These are phyloP conservation scores for Cheilosia vulpina DNA, from an alignment of 2,888 invertebrate genomes.

Conservation along the genomic window DNA sequence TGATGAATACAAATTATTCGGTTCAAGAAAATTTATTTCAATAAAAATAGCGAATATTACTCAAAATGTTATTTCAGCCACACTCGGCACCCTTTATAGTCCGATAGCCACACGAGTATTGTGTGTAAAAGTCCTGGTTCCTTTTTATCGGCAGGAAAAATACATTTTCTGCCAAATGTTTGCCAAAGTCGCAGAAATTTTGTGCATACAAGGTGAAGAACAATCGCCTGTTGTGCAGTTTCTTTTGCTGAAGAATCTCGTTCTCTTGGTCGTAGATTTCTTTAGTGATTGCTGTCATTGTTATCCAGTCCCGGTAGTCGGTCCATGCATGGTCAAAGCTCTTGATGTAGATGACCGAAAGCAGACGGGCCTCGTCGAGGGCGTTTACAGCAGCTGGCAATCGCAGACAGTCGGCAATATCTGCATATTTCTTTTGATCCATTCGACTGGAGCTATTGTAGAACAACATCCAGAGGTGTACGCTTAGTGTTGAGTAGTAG, in stretches of 20 bases:
- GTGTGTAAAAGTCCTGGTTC: conserved; percentile 79
- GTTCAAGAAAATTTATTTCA: conserved; percentile 3
- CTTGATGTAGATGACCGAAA: conserved; percentile 81
- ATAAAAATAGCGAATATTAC: neutral
- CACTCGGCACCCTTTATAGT: conserved; percentile 76
- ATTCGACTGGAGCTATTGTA: conserved; percentile 80
- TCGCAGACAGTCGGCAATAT: conserved; percentile 80
- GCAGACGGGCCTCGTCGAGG: conserved; percentile 80
- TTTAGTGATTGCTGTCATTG: conserved; percentile 59
- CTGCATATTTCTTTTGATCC: conserved; percentile 78
- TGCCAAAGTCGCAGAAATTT: conserved; percentile 82
- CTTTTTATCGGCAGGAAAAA: conserved; percentile 81
- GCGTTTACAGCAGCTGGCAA: conserved; percentile 80
- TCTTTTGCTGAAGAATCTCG: conserved; percentile 78
- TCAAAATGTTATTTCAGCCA: conserved; percentile 52
- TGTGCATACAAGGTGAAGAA: conserved; percentile 82
- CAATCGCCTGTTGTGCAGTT: conserved; percentile 79
- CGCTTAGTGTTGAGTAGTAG: conserved; percentile 80
- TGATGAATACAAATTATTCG: neutral
- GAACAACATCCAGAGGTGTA: conserved; percentile 81
- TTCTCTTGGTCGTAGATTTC: conserved; percentile 80
- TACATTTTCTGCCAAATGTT: conserved; percentile 80
- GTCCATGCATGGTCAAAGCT: conserved; percentile 80
- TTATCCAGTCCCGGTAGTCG: conserved; percentile 80
- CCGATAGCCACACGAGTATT: conserved; percentile 79